Percentiles rank a stretch among this genome's conserved stretches.
phyloP scores from a whole-genome alignment of 2,888 invertebrate genomes.

The Agrypnus murinus region DNA sequence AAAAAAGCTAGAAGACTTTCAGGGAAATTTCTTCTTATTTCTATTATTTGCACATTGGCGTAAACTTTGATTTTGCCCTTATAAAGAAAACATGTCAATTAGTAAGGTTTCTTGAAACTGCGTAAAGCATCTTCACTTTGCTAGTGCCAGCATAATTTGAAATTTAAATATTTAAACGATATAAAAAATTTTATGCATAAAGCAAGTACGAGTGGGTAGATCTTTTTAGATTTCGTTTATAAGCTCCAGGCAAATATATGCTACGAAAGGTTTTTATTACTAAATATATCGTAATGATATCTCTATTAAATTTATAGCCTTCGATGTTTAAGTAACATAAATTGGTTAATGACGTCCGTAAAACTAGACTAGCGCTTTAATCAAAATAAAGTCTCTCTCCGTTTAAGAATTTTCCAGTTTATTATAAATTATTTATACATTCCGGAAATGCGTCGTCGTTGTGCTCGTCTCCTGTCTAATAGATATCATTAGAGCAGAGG shows the following conservation, averaged over 20 bases:
- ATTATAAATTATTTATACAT: conserved; percentile 12
- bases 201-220: conserved; percentile 16
- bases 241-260: not conserved
- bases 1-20: conserved; percentile 43
- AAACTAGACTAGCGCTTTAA: conserved; percentile 17
- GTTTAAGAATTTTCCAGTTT: not conserved
- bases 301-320: conserved; percentile 29
- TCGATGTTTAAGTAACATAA: conserved; percentile 5
- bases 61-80: conserved; percentile 43
- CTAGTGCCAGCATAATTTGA: too few relatives aligned
- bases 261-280: conserved; percentile 13
- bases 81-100: conserved; percentile 56
- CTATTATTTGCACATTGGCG: too few relatives aligned
- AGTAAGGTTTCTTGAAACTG: conserved; percentile 23
- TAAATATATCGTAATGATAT: conserved; percentile 29
- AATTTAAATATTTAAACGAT: too few relatives aligned
- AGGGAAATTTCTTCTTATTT: conserved; percentile 43
- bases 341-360: conserved; percentile 26
- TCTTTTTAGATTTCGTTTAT: not conserved
- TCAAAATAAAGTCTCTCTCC: conserved; percentile 1
- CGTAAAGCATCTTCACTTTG: too few relatives aligned
- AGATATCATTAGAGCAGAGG: conserved; percentile 12
- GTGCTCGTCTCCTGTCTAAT: not conserved
- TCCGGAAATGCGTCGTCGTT: conserved; percentile 4
- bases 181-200: too few relatives aligned